These are phyloP conservation scores for Leptopterna dolabrata DNA, from an alignment of 2,888 invertebrate species.

Conservation along the genomic window DNA sequence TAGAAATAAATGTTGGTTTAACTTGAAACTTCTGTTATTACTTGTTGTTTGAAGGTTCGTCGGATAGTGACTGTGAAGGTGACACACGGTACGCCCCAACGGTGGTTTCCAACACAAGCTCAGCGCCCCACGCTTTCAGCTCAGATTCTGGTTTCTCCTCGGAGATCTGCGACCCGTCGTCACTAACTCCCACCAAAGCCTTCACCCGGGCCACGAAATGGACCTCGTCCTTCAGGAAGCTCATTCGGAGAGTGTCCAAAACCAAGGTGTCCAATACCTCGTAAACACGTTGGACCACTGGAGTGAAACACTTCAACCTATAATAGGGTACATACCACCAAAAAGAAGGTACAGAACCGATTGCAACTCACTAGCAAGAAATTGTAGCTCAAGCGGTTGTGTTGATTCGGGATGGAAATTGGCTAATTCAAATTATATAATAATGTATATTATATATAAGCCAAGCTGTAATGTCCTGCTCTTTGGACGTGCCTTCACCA, in stretches of 20 bases:
- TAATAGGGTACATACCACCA: neutral
- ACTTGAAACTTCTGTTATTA: no score
- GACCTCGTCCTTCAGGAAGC: constrained; percentile 74
- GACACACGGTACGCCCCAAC: constrained; percentile 59
- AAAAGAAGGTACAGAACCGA: no score
- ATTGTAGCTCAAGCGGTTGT: neutral
- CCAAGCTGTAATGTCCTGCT: no score
- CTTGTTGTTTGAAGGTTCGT: constrained; percentile 34
- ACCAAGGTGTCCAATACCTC: constrained; percentile 58
- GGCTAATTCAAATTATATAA: no score
- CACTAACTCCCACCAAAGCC: constrained; percentile 59
- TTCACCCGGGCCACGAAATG: constrained; percentile 69
- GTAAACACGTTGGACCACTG: neutral
- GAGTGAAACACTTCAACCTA: neutral
- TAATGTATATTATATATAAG: no score
- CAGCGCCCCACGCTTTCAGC: constrained; percentile 63
- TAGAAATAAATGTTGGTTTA: no score
- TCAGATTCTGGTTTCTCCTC: constrained; percentile 69
- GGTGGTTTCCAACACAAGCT: constrained; percentile 59
- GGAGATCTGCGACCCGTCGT: constrained; percentile 68
- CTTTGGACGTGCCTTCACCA: no score
- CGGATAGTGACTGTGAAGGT: constrained; percentile 60
- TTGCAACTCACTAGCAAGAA: no score
- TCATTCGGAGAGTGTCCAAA: constrained; percentile 66
- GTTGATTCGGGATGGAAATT: neutral